Evolutionary conservation across 1,140 invertebrate species (phyloP).

Genomic region (Berghia stephanieae): DNA sequence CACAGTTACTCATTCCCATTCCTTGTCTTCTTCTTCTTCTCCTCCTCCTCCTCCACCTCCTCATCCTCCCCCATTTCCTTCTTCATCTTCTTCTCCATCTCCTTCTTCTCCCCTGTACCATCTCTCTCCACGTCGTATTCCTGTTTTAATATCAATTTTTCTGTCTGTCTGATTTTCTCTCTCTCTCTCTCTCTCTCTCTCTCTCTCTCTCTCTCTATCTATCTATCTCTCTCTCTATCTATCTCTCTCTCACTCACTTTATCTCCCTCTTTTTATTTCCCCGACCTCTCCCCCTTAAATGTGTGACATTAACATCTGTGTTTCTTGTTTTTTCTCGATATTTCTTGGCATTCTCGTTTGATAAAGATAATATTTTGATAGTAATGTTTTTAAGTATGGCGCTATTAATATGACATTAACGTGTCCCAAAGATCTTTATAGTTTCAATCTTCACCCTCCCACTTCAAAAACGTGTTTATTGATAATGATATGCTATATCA

Average conservation of each 20-base stretch:
- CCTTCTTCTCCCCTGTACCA: background rate
- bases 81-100: background rate
- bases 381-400: too few species aligned
- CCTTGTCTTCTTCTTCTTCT: background rate
- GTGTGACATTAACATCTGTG: too few species aligned
- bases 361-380: too few species aligned
- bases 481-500: too few species aligned
- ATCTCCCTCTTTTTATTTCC: background rate
- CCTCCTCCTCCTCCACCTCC: background rate
- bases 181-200: background rate
- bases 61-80: background rate
- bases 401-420: too few species aligned
- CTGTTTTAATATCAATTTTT: background rate
- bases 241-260: background rate
- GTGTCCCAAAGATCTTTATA: too few species aligned
- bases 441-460: too few species aligned
- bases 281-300: too few species aligned
- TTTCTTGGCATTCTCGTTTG: too few species aligned
- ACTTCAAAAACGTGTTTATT: too few species aligned
- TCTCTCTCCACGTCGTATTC: background rate
- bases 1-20: too few species aligned
- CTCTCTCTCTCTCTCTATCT: background rate
- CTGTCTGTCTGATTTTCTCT: slow-evolving; percentile 3
- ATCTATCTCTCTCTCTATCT: background rate
- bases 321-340: too few species aligned